Conservation (phyloP, 2,888 invertebrate species). For the Eristalis pertinax region DNA sequence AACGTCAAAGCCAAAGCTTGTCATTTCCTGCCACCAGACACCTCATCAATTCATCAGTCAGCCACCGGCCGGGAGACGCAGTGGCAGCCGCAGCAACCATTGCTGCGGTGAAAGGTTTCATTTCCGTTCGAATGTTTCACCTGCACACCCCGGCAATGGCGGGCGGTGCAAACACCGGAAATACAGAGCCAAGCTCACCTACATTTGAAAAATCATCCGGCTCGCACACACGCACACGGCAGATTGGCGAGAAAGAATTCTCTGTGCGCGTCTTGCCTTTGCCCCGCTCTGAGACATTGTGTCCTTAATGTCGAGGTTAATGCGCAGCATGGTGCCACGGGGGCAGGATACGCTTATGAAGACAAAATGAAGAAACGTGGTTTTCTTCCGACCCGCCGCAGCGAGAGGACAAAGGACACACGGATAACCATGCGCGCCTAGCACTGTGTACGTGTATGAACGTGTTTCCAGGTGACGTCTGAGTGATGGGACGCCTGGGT, state of each 20-base stretch:
- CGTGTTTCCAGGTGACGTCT: constrained; percentile 55
- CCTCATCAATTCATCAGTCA: constrained; percentile 60
- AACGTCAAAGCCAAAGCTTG: constrained; percentile 42
- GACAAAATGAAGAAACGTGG: constrained; percentile 21
- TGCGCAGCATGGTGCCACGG: constrained; percentile 27
- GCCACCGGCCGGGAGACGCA: background rate
- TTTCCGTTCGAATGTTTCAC: constrained; percentile 50
- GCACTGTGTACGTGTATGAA: constrained; percentile 36
- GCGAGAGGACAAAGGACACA: background rate
- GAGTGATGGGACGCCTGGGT: constrained; percentile 43
- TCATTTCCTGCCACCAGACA: constrained; percentile 66
- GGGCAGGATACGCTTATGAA: constrained; percentile 32
- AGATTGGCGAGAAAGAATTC: constrained; percentile 4
- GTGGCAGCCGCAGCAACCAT: background rate
- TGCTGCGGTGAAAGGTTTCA: constrained; percentile 45
- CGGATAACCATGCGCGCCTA: constrained; percentile 14
- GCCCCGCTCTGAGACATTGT: constrained; percentile 34
- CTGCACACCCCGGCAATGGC: constrained; percentile 40
- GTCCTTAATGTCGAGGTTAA: constrained; percentile 34
- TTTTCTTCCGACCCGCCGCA: constrained; percentile 6
- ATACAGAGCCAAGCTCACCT: constrained; percentile 43
- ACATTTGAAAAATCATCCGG: constrained; percentile 33
- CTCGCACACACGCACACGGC: background rate
- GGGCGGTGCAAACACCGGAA: constrained; percentile 50
- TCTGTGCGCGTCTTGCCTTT: constrained; percentile 11